A percentile compares a stretch with the other conserved stretches of the same genome.
Evolutionary conservation across 2,888 invertebrate genomes (phyloP).

Genomic region (Campoletis raptor): DNA sequence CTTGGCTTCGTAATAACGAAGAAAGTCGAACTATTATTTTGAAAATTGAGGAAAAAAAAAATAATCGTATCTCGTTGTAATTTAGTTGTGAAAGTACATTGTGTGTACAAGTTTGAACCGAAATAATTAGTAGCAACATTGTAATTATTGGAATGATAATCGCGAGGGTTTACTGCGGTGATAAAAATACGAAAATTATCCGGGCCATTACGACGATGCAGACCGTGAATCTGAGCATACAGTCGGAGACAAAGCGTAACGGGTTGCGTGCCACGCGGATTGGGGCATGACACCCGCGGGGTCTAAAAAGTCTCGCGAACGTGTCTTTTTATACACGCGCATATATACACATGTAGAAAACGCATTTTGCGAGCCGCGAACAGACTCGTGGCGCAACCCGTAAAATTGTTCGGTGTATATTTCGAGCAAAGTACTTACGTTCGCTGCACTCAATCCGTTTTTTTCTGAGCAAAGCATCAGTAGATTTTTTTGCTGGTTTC

Average conservation of each 20-base stretch:
- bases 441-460: not conserved
- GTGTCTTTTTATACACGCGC: constrained; percentile 20
- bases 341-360: not conserved
- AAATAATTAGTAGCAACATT: not conserved
- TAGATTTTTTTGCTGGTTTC: not conserved
- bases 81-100: not conserved
- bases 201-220: constrained; percentile 65
- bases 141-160: constrained; percentile 11
- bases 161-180: constrained; percentile 18
- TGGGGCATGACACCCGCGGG: constrained; percentile 45
- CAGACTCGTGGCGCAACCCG: constrained; percentile 62
- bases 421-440: constrained; percentile 61
- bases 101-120: not conserved
- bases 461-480: not conserved
- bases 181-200: constrained; percentile 68
- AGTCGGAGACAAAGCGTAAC: constrained; percentile 65
- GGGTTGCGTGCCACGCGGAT: constrained; percentile 40
- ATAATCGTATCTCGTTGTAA: not conserved
- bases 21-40: not conserved
- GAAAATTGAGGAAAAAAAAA: not conserved
- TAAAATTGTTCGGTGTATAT: constrained; percentile 69
- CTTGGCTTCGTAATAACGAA: not conserved
- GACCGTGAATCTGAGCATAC: constrained; percentile 63
- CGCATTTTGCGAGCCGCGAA: constrained; percentile 45
- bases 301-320: constrained; percentile 56